Evolutionary conservation across 2,113 vertebrate species (phyloP), one percentile per base, ranked within the genome.

Genomic region (Elephantulus edwardii): DNA sequence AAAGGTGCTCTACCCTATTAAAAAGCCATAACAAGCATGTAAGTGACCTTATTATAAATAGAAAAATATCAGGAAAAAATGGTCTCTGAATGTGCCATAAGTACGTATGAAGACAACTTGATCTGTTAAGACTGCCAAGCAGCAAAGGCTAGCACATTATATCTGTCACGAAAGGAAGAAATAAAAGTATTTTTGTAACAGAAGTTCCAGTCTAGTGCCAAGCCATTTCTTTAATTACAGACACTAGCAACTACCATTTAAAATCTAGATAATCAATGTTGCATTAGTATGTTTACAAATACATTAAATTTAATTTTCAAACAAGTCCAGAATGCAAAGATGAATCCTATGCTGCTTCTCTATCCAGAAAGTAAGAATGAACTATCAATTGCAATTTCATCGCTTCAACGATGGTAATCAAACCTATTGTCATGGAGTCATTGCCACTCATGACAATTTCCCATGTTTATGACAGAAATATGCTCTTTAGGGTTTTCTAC

Each of bases 1-100:
- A 99, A 99, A 0, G 99, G 99, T 0, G 98, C 96, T 91, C 98
- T 98, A 1, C 99, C 99, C 99, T 99, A 90, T 26, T 74, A 8
- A 8, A 12, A 93, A 72, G 64, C 62, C 54, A n/a, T 0, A 13
- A 56, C 62, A 77, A 8, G 16, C 86, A 30, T 28, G 16, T 46
- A 28, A 44, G 9, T 30, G 68, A 66, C 46, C 3, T 26, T 86
- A 75, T 60, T 6, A 52, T 62, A 75, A 33, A 62, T 8, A 24
- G 30, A 24, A 20, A 91, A 88, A n/a, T 68, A 16, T n/a, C 42
- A 79, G 24, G 48, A 50, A 44, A 30, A 70, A 83, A n/a, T 48
- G 30, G 33, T 74, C 44, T 62, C 30, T 89, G 35, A 56, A 35
- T 60, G 22, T 75, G 54, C 12, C 22, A 50, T n/a, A 44, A 82